phyloP scores from a whole-genome alignment of 92 coral and sea anemone genomes.

The Epizoanthus stellaris region DNA sequence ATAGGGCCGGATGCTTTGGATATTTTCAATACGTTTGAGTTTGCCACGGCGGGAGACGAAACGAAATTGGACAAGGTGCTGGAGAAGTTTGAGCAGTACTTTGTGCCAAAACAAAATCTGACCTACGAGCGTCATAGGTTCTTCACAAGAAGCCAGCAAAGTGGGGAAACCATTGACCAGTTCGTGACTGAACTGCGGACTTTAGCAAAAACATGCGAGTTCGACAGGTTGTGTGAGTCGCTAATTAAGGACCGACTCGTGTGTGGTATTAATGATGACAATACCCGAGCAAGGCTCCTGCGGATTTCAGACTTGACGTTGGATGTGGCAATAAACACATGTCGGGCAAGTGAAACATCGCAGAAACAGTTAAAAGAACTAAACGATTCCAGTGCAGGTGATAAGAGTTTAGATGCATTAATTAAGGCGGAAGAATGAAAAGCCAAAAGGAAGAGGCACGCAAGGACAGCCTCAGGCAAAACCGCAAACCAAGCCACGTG shows the following conservation, averaged over 20 bases:
- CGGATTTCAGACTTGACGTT: constrained; percentile 11
- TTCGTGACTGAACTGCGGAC: constrained; percentile 1
- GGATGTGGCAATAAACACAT: constrained; percentile 5
- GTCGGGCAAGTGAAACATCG: neutral
- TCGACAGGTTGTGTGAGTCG: neutral
- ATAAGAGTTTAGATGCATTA: neutral
- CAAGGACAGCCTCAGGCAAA: neutral
- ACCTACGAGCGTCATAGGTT: too few species aligned
- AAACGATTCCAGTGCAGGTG: neutral
- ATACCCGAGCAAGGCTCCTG: constrained; percentile 12
- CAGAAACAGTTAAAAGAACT: neutral
- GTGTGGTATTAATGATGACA: constrained; percentile 4
- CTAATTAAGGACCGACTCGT: constrained; percentile 22
- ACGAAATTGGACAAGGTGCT: too few species aligned
- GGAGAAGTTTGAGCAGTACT: too few species aligned
- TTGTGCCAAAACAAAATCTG: too few species aligned
- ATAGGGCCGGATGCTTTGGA: too few species aligned
- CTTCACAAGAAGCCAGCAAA: too few species aligned
- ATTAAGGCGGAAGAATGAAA: neutral
- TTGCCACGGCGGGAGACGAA: too few species aligned
- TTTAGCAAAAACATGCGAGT: neutral
- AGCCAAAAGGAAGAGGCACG: neutral
- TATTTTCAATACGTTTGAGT: too few species aligned
- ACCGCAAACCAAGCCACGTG: neutral
- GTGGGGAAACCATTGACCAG: too few species aligned